These are phyloP conservation scores for Pipistrellus kuhlii DNA, from an alignment of 2,797 vertebrate genomes.

Conservation along the genomic window DNA sequence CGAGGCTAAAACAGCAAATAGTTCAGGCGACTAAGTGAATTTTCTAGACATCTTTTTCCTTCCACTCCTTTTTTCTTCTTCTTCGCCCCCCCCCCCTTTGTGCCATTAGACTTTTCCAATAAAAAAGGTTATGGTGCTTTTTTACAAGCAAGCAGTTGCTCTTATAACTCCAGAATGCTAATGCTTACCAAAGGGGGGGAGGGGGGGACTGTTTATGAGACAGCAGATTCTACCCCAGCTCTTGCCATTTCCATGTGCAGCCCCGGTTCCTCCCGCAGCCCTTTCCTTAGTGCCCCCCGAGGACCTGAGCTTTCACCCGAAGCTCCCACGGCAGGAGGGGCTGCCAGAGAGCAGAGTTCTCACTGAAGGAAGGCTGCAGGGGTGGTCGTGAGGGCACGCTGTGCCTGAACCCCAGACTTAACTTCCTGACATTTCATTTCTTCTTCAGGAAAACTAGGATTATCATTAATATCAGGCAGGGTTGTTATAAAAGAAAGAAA, in stretches of 20 bases:
- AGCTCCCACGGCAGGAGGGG: fast-evolving
- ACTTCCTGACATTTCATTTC: neutral
- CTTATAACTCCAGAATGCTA: neutral
- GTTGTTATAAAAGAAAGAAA: neutral
- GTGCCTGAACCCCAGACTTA: neutral
- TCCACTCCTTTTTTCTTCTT: neutral
- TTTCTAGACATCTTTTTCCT: neutral
- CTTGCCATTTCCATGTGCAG: neutral
- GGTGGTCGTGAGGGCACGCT: neutral
- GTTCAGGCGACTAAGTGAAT: neutral
- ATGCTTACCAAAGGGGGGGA: neutral
- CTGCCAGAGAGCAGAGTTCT: neutral
- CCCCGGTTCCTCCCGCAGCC: no score
- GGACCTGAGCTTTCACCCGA: neutral
- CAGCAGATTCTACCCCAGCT: neutral
- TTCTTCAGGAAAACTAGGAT: neutral
- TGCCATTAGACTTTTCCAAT: conserved; percentile 18
- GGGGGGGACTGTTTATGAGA: neutral
- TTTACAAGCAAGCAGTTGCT: neutral
- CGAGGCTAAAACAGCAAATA: neutral
- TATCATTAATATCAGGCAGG: neutral
- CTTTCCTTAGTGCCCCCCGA: neutral
- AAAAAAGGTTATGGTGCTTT: conserved; percentile 40
- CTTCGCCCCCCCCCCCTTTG: neutral
- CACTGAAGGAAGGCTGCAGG: neutral